Evolutionary conservation across 2,797 vertebrate genomes (phyloP), one percentile per base, ranked within the genome.

Genomic region (Sparidentex hasta): DNA sequence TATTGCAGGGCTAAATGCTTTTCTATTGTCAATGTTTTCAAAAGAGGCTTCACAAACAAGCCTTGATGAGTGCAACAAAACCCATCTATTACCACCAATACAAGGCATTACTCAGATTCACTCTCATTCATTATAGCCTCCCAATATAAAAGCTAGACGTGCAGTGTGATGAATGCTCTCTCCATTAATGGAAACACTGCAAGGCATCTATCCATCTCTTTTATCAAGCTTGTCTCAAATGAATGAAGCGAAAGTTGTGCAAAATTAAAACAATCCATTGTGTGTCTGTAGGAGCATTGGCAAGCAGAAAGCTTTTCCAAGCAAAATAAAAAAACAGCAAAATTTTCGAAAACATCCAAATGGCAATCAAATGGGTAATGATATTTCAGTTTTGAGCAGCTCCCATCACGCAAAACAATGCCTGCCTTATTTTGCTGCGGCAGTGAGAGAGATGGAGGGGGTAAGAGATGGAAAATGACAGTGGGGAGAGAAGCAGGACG

Each of bases 181-280:
- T 86, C 91, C 91, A 91, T 90, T 95, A 95, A 95, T 95, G 94
- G 94, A 94, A 93, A 93, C 90, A 92, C 94, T 95, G 92, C 92
- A 56, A 94, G 94, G 93, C 94, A 94, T 93, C 91, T 93, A 95
- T 95, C 95, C 93, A 86, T 95, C 94, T 95, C 91, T 89, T 92
- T 94, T 92, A 93, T 94, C 93, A 90, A 92, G 93, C 92, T 93
- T 92, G 92, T 94, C 90, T 92, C 88, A 89, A 92, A 95, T 94
- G 92, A 94, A 95, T 94, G 90, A 94, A 93, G 92, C 77, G 57
- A 88, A 94, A 94, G 91, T 95, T 91, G 86, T 63, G 85, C 78
- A 82, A 92, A 95, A 94, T 95, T 94, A 95, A 94, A 95, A 93
- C 92, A 91, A 93, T 94, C 90, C 90, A 93, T 94, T 94, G 90